Percentiles rank a stretch among this genome's conserved stretches.
Conservation (phyloP, 2,888 invertebrate genomes). For the Xestia sexstrigata region DNA sequence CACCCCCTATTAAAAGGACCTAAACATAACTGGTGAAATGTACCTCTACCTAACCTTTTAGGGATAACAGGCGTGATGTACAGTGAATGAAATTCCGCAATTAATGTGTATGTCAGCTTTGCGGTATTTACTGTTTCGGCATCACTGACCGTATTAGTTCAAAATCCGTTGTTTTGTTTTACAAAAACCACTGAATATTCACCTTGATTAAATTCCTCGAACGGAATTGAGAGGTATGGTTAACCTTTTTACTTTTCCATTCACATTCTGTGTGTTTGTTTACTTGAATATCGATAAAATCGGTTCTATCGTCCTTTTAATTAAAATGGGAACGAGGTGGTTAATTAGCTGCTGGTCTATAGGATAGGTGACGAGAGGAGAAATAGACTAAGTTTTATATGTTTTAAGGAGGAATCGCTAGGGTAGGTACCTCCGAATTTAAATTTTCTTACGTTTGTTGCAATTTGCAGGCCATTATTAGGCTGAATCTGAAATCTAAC, state of each 20-base stretch:
- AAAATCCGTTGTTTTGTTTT: slow-evolving; percentile 19
- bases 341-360: slow-evolving; percentile 73
- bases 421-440: too few species aligned
- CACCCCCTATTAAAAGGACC: neutral
- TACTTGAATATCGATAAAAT: slow-evolving; percentile 2
- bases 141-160: slow-evolving; percentile 22
- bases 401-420: neutral
- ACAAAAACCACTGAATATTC: slow-evolving; percentile 12
- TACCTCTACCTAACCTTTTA: neutral
- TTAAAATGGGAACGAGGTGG: slow-evolving; percentile 73
- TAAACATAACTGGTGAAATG: neutral
- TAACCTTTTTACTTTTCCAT: slow-evolving; percentile 11
- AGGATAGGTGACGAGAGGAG: slow-evolving; percentile 65
- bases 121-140: slow-evolving; percentile 31
- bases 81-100: neutral
- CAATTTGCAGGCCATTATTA: too few species aligned
- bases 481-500: too few species aligned
- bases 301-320: slow-evolving; percentile 67
- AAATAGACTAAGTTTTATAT: slow-evolving; percentile 33
- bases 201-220: slow-evolving; percentile 31
- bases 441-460: too few species aligned
- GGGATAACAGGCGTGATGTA: neutral
- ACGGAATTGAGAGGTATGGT: slow-evolving; percentile 15
- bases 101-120: slow-evolving; percentile 5
- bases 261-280: slow-evolving; percentile 12